Evolutionary conservation across 2,797 vertebrate genomes (phyloP), one percentile per base, ranked within the genome.

Genomic region (Alca torda): DNA sequence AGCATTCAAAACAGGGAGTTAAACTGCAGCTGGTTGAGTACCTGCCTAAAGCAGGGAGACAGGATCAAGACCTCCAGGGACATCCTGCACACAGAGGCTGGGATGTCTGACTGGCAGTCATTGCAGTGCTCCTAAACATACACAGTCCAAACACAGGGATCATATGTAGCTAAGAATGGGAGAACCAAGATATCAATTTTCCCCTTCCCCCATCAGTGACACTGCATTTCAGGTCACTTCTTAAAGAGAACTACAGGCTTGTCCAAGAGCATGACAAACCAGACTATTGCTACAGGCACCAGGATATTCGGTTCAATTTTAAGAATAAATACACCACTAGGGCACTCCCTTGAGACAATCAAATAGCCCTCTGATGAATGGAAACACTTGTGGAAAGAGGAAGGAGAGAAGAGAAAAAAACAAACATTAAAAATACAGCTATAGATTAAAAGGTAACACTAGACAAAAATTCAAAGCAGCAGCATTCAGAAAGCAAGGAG

Each of bases 41-140:
- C 39, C 17, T 76, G 74, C 15, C 39, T 59, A 8, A 46, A 53
- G 64, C 6, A 46, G 45, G 51, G 61, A 72, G 48, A 24, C 13
- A 13, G 20, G 16, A 17, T 30, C 0, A 0, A 43, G 31, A n/a
- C 53, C 72, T 57, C 63, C 39, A 64, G 45, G 48, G 31, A 35
- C 16, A 18, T 2, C 31, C 59, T 51, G 23, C 0, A 0, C 39
- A 59, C 11, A 60, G 31, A 80, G 41, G 24, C 61, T 24, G 24
- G 30, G 37, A 21, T 20, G 10, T 64, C 54, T 3, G 1, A 2
- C 50, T 45, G n/a, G 51, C 37, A 80, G 75, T 31, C 59, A 33
- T 3, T 30, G 39, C 48, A 59, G 41, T 9, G 19, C 6, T 57
- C 17, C 56, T 45, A 48, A 77, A 70, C 15, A 45, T 3, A n/a